phyloP scores from a whole-genome alignment of 2,113 vertebrate genomes.

The Boleophthalmus pectinirostris region DNA sequence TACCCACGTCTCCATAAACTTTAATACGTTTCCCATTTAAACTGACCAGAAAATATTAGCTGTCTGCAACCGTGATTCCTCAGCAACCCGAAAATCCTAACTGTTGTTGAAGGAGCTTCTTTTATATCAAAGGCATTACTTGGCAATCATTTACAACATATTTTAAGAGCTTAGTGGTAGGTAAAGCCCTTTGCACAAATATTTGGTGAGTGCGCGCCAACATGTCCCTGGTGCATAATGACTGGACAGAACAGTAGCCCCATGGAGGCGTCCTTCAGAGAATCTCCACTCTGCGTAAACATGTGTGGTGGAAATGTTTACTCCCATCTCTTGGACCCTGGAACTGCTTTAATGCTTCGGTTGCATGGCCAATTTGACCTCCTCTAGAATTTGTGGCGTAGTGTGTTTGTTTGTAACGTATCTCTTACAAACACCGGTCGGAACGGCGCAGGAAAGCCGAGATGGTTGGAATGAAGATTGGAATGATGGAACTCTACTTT shows the following conservation, averaged over 20 bases:
- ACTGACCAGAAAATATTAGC: slow-evolving; percentile 6
- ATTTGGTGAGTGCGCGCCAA: slow-evolving; percentile 69
- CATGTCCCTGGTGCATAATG: slow-evolving; percentile 64
- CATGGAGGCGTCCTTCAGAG: slow-evolving; percentile 67
- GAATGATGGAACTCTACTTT: slow-evolving; percentile 5
- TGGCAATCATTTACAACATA: slow-evolving; percentile 60
- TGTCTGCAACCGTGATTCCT: not conserved
- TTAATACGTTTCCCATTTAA: slow-evolving; percentile 6
- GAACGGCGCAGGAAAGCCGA: slow-evolving; percentile 46
- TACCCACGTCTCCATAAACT: not conserved
- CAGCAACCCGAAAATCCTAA: slow-evolving; percentile 21
- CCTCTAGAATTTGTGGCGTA: slow-evolving; percentile 61
- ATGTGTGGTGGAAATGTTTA: slow-evolving; percentile 70
- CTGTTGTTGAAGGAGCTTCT: slow-evolving; percentile 35
- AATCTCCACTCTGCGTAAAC: slow-evolving; percentile 62
- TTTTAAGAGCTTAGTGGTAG: slow-evolving; percentile 67
- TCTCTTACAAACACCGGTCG: slow-evolving; percentile 59
- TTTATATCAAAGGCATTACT: slow-evolving; percentile 14
- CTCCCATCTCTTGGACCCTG: slow-evolving; percentile 57
- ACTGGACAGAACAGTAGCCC: slow-evolving; percentile 54
- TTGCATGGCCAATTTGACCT: slow-evolving; percentile 75
- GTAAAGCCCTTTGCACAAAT: slow-evolving; percentile 69
- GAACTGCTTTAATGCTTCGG: slow-evolving; percentile 63
- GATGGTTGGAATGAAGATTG: slow-evolving; percentile 16
- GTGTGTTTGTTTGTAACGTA: slow-evolving; percentile 52